Percentiles rank a stretch among this genome's conserved stretches.
Evolutionary conservation across 1,140 invertebrate species (phyloP).

Genomic region (Parasteatoda tepidariorum): DNA sequence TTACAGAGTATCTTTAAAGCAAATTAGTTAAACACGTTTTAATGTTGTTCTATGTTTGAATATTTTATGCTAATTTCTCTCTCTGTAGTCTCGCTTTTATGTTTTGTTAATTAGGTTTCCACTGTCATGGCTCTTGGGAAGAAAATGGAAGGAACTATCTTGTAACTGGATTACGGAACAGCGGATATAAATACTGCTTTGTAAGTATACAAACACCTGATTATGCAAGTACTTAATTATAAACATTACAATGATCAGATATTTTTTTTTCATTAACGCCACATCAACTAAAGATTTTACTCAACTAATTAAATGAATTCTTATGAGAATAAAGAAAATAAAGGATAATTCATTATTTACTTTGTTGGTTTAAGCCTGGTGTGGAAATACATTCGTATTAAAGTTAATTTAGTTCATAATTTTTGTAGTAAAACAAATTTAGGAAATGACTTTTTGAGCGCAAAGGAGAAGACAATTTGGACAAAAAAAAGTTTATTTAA

Average conservation of each 20-base stretch:
- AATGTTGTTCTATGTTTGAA: neutral
- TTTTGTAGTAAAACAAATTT: no score
- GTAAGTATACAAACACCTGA: no score
- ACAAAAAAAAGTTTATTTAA: no score
- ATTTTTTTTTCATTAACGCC: no score
- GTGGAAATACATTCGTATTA: no score
- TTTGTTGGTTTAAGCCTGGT: no score
- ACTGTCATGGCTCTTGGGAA: conserved; percentile 84
- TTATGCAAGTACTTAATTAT: no score
- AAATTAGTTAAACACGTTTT: neutral
- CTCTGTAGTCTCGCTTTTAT: neutral
- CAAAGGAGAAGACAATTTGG: no score
- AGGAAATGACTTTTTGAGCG: no score
- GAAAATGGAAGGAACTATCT: conserved; percentile 79
- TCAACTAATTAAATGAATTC: neutral
- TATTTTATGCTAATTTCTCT: neutral
- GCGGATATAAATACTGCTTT: conserved; percentile 64
- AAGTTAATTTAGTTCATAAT: no score
- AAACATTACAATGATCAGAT: no score
- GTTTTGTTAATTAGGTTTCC: conserved; percentile 76
- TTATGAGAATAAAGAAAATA: neutral
- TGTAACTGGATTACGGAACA: conserved; percentile 76
- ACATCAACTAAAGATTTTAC: neutral
- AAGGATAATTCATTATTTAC: neutral
- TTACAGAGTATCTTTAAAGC: no score